Percentiles rank a stretch among this genome's conserved stretches.
These are phyloP conservation scores for Macrophya alboannulata DNA, from an alignment of 2,888 invertebrate species.

Conservation along the genomic window DNA sequence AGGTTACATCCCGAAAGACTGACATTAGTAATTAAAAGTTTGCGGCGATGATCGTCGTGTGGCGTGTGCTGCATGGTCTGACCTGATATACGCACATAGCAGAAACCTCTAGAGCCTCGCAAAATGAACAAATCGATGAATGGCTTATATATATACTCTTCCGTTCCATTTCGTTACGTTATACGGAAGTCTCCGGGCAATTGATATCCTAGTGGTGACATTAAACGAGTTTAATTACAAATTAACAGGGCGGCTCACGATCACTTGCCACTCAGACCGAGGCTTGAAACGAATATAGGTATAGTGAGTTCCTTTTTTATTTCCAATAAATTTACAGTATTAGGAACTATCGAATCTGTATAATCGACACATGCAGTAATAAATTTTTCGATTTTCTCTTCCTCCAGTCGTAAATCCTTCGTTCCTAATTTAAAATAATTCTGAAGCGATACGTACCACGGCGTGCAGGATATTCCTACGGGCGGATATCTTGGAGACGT, in stretches of 20 bases:
- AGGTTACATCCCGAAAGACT: slow-evolving; percentile 29
- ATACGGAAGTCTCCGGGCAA: neutral
- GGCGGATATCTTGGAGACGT: slow-evolving; percentile 6
- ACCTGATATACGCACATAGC: slow-evolving; percentile 29
- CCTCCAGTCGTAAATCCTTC: neutral
- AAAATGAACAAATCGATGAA: slow-evolving; percentile 14
- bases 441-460: neutral
- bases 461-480: neutral
- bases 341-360: no score
- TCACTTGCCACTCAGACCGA: neutral
- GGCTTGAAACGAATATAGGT: neutral
- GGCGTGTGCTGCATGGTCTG: slow-evolving; percentile 49
- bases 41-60: slow-evolving; percentile 37
- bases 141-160: slow-evolving; percentile 1
- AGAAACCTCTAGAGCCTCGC: neutral
- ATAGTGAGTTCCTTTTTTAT: neutral
- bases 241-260: neutral
- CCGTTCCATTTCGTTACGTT: neutral
- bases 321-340: neutral
- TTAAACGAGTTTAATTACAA: slow-evolving; percentile 34
- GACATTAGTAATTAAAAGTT: slow-evolving; percentile 54
- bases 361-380: neutral
- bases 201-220: neutral
- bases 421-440: neutral
- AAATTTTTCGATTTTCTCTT: neutral